These are phyloP conservation scores for Himalopsyche japonica DNA, from an alignment of 2,888 invertebrate genomes.

Conservation along the genomic window DNA sequence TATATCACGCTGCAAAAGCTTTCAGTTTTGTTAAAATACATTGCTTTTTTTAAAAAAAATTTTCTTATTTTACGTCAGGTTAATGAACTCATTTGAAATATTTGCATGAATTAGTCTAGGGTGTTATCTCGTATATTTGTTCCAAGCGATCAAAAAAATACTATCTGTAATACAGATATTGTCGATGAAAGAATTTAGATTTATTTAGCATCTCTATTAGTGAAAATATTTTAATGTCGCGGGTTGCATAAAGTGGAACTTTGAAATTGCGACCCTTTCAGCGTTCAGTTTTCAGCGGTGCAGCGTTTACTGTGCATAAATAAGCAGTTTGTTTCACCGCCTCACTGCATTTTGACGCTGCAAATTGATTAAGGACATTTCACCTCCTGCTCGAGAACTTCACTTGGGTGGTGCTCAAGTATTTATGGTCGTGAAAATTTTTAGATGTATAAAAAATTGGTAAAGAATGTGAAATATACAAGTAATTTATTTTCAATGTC, in stretches of 20 bases:
- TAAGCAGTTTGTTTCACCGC: slow-evolving; percentile 13
- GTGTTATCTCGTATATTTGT: no score
- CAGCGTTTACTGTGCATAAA: slow-evolving; percentile 23
- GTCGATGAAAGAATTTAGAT: no score
- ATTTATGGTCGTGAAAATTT: neutral
- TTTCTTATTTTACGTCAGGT: no score
- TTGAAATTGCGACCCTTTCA: neutral
- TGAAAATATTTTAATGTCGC: neutral
- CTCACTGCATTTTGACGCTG: slow-evolving; percentile 4
- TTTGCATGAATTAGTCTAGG: no score
- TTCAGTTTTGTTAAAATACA: no score
- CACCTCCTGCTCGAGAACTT: neutral
- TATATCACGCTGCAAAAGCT: no score
- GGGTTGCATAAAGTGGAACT: neutral
- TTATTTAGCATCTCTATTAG: neutral
- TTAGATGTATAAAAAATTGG: neutral
- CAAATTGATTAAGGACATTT: slow-evolving; percentile 13
- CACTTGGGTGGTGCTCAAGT: neutral
- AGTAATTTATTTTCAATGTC: neutral
- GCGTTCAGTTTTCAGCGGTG: slow-evolving; percentile 1
- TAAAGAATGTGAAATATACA: neutral
- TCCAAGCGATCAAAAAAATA: no score
- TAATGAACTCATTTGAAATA: no score
- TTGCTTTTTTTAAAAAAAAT: no score
- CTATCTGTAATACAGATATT: no score